These are phyloP conservation scores for Papilio glaucus DNA, from an alignment of 1,140 invertebrate genomes.

Conservation along the genomic window DNA sequence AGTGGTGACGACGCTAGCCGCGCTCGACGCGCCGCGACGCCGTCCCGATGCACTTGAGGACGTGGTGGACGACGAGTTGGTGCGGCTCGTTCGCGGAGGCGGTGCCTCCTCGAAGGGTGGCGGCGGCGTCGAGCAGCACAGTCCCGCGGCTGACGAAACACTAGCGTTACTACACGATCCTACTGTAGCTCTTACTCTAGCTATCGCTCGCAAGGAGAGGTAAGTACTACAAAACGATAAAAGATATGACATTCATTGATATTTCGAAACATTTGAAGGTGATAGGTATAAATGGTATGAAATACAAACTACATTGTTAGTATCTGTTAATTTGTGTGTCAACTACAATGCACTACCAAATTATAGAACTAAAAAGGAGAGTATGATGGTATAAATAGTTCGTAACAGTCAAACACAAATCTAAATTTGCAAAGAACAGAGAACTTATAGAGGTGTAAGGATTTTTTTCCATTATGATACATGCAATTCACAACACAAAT, in stretches of 20 bases:
- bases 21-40: slow-evolving; percentile 78
- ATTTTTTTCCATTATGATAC: neutral
- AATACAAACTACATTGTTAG: slow-evolving; percentile 10
- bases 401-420: neutral
- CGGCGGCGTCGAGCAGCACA: slow-evolving; percentile 93
- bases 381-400: neutral
- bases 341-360: neutral
- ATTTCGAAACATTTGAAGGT: neutral
- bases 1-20: slow-evolving; percentile 75
- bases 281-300: neutral
- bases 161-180: slow-evolving; percentile 72
- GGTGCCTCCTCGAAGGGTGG: slow-evolving; percentile 92
- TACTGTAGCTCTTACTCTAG: slow-evolving; percentile 33
- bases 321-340: neutral
- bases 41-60: slow-evolving; percentile 82
- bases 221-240: slow-evolving; percentile 2
- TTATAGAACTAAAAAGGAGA: neutral
- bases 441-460: neutral
- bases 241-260: neutral
- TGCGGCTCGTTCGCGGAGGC: slow-evolving; percentile 84
- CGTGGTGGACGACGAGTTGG: slow-evolving; percentile 83
- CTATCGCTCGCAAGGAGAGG: neutral
- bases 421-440: neutral
- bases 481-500: slow-evolving; percentile 19
- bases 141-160: slow-evolving; percentile 63